Base-by-base conservation (phyloP, 2,888 invertebrate species). In the Drosophila atripex region DNA sequence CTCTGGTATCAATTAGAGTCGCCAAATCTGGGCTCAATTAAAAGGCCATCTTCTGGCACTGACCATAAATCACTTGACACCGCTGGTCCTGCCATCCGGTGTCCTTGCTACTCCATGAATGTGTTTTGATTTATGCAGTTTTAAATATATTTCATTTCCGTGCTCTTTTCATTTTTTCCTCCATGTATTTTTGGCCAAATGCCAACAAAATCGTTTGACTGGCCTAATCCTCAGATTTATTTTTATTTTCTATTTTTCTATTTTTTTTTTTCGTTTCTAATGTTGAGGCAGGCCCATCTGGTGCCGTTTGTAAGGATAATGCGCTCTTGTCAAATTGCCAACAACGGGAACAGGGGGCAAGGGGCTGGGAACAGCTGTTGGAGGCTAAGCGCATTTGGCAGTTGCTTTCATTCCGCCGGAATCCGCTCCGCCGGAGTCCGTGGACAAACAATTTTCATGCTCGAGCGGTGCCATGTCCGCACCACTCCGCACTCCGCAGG, bases 311-410 rank as follows among this genome's bases (percentile, higher is more conserved):
- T 80, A 71, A 76, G 80, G 82, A 78, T 80, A 86, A 86, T 78
- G 76, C 70, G 86, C 72, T 68, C 74, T 79, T 84, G 83, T 87
- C 83, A 84, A 87, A 82, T 84, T 84, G 83, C 83, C 83, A 84
- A 84, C 61, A 71, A 41, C 9, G 56, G 5, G 21, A 4, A 5
- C 4, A 18, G 3, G 56, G 14, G 12, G 3, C 3, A 11, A 5
- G 3, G 25, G 32, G 25, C 30, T 35, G 50, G 35, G 46, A 71
- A 43, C 71, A 72, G 71, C 73, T 71, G 71, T 57, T 64, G 50
- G 57, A 38, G 50, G 45, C 63, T 73, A 76, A 82, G 69, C 83
- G 49, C 59, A 50, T 54, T 76, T 54, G 74, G 71, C 78, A 76
- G 39, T 60, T 51, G 70, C 71, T 61, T 54, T 53, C 14, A 43